Evolutionary conservation across 2,113 vertebrate genomes (phyloP).

Genomic region (Naja naja): DNA sequence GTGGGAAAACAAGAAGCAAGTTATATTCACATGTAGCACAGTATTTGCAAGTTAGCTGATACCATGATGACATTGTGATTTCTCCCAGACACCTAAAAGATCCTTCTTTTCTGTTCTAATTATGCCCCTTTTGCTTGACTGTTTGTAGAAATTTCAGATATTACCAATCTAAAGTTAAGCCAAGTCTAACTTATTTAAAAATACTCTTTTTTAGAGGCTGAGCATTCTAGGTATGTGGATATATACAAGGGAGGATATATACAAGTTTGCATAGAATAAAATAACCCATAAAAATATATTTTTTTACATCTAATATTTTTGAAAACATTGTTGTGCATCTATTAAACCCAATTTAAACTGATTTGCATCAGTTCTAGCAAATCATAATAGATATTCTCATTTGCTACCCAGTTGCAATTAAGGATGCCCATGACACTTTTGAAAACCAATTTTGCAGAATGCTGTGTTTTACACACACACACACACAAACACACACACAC

Average conservation of each 20-base stretch:
- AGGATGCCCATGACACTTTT: background rate
- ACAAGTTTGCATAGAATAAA: background rate
- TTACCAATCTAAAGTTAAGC: background rate
- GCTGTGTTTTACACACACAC: background rate
- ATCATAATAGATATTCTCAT: background rate
- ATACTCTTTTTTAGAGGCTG: background rate
- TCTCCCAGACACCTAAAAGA: background rate
- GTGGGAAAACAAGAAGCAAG: background rate
- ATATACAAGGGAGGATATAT: background rate
- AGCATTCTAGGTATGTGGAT: background rate
- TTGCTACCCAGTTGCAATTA: background rate
- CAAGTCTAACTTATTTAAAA: background rate
- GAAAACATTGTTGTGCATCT: background rate
- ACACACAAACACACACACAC: background rate
- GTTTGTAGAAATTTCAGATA: background rate
- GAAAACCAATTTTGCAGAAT: slow-evolving; percentile 13
- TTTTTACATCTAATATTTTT: background rate
- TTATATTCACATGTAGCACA: background rate
- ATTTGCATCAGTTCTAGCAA: background rate
- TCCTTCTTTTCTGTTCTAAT: background rate
- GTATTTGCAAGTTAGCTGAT: background rate
- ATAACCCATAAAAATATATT: background rate
- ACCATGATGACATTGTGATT: background rate
- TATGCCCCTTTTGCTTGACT: background rate
- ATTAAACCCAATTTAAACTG: background rate